Base-by-base conservation (phyloP, 2,113 vertebrate genomes). In the Tenrec ecaudatus region DNA sequence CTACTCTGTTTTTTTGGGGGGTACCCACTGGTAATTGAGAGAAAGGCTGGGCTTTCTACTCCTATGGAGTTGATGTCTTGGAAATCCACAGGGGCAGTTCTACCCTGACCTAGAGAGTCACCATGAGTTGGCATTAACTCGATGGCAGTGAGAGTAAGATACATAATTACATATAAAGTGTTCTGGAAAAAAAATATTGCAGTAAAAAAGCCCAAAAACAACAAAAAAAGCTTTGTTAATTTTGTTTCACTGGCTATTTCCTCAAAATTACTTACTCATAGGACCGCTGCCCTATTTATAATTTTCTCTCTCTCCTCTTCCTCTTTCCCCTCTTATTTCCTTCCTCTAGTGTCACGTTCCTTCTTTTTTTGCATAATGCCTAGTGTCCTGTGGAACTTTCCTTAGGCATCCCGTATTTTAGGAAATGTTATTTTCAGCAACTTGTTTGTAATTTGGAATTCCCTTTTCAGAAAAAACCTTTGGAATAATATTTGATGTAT, bases 401-500 rank as follows among this genome's bases (percentile, higher is more conserved):
- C 22, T 40, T 90, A 81, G 66, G 38, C 6, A n/a, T 29, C 10
- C 60, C 19, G 14, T 81, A 77, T 62, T 89, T 92, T 86, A 43
- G 27, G 68, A 90, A 60, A 57, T 81, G 19, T 11, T 84, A 36
- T 87, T 90, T 90, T 89, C 31, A 82, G 71, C 33, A 68, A 81
- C 14, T 66, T 40, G 66, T 89, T 96, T 73, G 33, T n/a, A 60
- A n/a, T 38, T 68, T 81, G 40, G 11, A 77, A 84, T 82, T 89
- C 14, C 71, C 10, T 84, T 22, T 82, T 91, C 71, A 36, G 62
- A 47, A 83, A 83, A 88, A 92, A 23, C 7, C 10, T 16, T 27
- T 36, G 33, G 33, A 19, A 73, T 73, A 22, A 7, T 20, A 36
- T 73, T 38, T 36, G 33, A 19, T 38, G 3, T 36, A 33, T 53